Percentiles rank a stretch among this genome's conserved stretches.
Evolutionary conservation across 2,888 invertebrate species (phyloP).

Genomic region (Scotopteryx bipunctaria): DNA sequence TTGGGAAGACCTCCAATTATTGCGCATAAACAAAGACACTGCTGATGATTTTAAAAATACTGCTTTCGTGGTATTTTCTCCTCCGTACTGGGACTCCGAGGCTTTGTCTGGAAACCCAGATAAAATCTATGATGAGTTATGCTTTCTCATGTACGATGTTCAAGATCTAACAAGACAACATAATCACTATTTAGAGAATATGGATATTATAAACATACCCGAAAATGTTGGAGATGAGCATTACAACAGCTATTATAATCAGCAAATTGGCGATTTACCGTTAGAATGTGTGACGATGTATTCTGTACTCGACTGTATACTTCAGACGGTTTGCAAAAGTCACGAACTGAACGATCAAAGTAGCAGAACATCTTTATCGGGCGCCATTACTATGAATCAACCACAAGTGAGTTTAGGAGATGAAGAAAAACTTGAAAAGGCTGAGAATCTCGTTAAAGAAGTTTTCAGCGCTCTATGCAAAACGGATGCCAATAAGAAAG

Average conservation of each 20-base stretch:
- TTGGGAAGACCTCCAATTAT: constrained; percentile 67
- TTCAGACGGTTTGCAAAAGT: constrained; percentile 53
- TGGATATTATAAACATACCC: constrained; percentile 66
- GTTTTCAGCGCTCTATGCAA: constrained; percentile 62
- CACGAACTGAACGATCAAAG: constrained; percentile 41
- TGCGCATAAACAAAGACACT: constrained; percentile 56
- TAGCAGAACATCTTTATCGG: constrained; percentile 48
- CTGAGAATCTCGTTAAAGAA: constrained; percentile 57
- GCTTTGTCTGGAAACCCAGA: constrained; percentile 58
- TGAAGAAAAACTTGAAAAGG: constrained; percentile 49
- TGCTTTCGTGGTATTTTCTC: constrained; percentile 71
- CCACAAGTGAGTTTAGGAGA: constrained; percentile 32
- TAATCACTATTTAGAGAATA: constrained; percentile 70
- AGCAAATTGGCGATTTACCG: constrained; percentile 55
- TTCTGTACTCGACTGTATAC: constrained; percentile 63
- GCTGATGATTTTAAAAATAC: constrained; percentile 64
- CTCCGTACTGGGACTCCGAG: constrained; percentile 64
- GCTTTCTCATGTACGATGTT: constrained; percentile 78
- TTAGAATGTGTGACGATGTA: constrained; percentile 66
- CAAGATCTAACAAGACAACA: constrained; percentile 79
- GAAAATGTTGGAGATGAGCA: constrained; percentile 40
- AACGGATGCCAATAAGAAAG: constrained; percentile 54
- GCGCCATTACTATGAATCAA: constrained; percentile 43
- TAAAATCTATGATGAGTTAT: constrained; percentile 78
- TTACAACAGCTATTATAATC: constrained; percentile 46